Evolutionary conservation across 2,797 vertebrate genomes (phyloP).

Genomic region (Rhinoraja longicauda): DNA sequence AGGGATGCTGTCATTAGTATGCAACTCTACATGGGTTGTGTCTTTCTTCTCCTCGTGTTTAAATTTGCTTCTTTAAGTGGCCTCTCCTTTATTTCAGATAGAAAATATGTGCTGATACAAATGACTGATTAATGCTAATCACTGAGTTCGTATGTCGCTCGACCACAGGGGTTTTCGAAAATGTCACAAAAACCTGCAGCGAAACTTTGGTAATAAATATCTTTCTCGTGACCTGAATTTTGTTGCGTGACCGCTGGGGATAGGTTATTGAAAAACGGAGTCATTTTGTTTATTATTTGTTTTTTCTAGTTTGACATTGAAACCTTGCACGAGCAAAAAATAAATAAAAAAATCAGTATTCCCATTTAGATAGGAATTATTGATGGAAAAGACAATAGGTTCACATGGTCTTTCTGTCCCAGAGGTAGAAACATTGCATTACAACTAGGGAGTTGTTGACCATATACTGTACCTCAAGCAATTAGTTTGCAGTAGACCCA

Average conservation of each 20-base stretch:
- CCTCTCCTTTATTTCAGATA: constrained; percentile 4
- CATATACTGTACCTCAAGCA: too few species aligned
- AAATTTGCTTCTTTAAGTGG: neutral
- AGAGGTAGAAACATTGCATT: neutral
- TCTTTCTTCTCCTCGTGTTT: neutral
- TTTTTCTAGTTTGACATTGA: neutral
- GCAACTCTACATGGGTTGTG: too few species aligned
- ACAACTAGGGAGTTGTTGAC: neutral
- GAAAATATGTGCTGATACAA: neutral
- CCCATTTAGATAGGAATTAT: neutral
- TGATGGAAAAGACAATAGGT: neutral
- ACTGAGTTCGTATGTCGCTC: neutral
- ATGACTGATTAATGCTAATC: constrained; percentile 17
- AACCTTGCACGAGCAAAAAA: neutral
- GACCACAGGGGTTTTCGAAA: constrained; percentile 6
- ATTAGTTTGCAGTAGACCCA: neutral
- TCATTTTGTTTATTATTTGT: neutral
- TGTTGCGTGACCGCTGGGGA: neutral
- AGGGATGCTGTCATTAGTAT: neutral
- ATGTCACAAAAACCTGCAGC: neutral
- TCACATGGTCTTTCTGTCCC: neutral
- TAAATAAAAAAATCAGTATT: too few species aligned
- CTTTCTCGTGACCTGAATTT: constrained; percentile 5
- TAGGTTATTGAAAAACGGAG: neutral
- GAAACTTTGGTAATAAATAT: constrained; percentile 9